Conservation (phyloP, 2,797 vertebrate species). For the Alfaro cultratus region DNA sequence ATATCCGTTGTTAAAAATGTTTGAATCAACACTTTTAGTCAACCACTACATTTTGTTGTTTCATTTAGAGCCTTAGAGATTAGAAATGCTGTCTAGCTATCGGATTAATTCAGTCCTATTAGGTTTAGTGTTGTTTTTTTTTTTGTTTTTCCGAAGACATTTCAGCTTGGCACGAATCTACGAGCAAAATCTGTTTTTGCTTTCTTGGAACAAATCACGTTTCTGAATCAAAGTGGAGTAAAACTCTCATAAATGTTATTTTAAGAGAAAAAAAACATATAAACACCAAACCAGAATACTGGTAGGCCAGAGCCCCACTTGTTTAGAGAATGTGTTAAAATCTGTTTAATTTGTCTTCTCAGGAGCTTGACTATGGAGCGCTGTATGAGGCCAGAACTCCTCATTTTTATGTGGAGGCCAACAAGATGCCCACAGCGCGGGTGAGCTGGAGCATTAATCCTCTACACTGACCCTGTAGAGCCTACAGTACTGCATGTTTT, state of each 20-base stretch:
- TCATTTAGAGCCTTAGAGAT: background rate
- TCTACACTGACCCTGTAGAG: background rate
- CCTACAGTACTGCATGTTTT: background rate
- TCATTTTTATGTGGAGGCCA: slow-evolving; percentile 96
- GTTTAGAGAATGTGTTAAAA: background rate
- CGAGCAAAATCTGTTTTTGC: background rate
- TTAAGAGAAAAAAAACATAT: background rate
- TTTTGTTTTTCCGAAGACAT: background rate
- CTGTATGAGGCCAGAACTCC: slow-evolving; percentile 94
- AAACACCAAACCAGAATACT: background rate
- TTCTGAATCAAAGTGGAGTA: background rate
- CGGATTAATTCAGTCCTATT: background rate
- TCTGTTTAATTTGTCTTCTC: slow-evolving; percentile 1
- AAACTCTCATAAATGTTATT: background rate
- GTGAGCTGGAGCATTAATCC: slow-evolving; percentile 34
- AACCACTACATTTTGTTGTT: background rate
- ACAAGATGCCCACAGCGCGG: slow-evolving; percentile 90
- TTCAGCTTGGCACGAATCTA: background rate
- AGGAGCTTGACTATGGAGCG: slow-evolving; percentile 96
- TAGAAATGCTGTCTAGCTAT: too few species aligned
- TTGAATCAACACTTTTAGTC: background rate
- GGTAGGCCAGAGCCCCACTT: background rate
- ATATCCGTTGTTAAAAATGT: background rate
- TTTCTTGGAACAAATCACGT: background rate
- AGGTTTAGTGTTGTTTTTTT: background rate